Evolutionary conservation across 2,888 invertebrate genomes (phyloP), one percentile per base, ranked within the genome.

Genomic region (Eretmocerus hayati): DNA sequence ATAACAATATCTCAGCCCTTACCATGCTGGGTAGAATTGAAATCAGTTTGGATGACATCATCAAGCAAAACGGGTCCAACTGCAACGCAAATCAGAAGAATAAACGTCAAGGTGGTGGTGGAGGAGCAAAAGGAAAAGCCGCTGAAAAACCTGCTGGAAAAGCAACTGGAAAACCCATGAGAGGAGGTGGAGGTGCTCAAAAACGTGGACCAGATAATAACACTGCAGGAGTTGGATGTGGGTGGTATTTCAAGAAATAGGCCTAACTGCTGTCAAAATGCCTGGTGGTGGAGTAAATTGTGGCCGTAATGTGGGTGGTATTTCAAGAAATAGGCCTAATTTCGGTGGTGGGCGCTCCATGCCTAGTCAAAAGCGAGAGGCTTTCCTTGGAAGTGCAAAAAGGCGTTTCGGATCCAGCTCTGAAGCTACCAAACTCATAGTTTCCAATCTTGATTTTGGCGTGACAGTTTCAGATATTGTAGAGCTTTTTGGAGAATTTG

Each of bases 401-500:
- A 22, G 41, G 3, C 47, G 46, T 15, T 53, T 33, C 33, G 35
- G 50, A 19, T 38, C 30, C 23, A 38, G 36, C 65, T 67, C 76
- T 55, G 87, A 85, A 52, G 81, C 85, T 39, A 80, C 88, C 19
- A 96, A 96, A 75, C 81, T 97, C 50, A 81, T 95, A 61, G 92
- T 97, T 47, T 92, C 93, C 45, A 97, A 97, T 76, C 79, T 97
- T 67, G 95, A 97, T 74, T 96, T 90, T 76, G 95, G 94, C 54
- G 97, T 97, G 37, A 94, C 93, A 53, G 94, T 95, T 72, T 88
- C 90, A 39, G 96, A 96, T 72, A 92, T 96, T 63, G 87, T 91
- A 81, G 96, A 96, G 75, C 77, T 97, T 52, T 97, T 97, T 75
- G 88, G 90, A 54, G 97, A 97, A 75, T 96, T 97, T 78, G 97